These are phyloP conservation scores for Apotomis turbidana DNA, from an alignment of 2,888 invertebrate genomes.

Conservation along the genomic window DNA sequence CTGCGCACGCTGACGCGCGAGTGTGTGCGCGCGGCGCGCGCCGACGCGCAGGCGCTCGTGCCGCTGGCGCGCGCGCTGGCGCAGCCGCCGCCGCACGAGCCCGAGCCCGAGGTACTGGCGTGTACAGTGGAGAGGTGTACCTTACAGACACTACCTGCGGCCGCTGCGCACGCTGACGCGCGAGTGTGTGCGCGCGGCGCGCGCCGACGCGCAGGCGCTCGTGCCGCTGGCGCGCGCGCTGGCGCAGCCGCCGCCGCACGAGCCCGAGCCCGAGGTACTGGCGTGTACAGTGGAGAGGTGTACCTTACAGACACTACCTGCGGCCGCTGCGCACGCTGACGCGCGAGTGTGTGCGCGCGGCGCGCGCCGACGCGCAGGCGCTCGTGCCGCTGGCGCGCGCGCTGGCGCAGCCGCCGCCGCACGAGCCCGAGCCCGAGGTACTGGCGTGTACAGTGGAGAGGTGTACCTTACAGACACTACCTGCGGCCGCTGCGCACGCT, in stretches of 20 bases:
- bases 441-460: not conserved
- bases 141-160: constrained; percentile 87
- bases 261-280: constrained; percentile 83
- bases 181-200: constrained; percentile 94
- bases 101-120: constrained; percentile 79
- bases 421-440: constrained; percentile 85
- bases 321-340: constrained; percentile 93
- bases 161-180: constrained; percentile 93
- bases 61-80: constrained; percentile 92
- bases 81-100: constrained; percentile 84
- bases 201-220: constrained; percentile 90
- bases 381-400: constrained; percentile 91
- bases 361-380: constrained; percentile 90
- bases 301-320: constrained; percentile 84
- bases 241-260: constrained; percentile 85
- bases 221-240: constrained; percentile 91
- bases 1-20: constrained; percentile 94
- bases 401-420: constrained; percentile 86
- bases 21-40: constrained; percentile 92
- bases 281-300: too few species aligned
- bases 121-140: too few species aligned
- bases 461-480: constrained; percentile 80
- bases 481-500: constrained; percentile 93
- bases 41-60: constrained; percentile 90
- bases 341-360: constrained; percentile 95